These are phyloP conservation scores for Cyprinodon tularosa DNA, from an alignment of 2,113 vertebrate genomes.

Conservation along the genomic window DNA sequence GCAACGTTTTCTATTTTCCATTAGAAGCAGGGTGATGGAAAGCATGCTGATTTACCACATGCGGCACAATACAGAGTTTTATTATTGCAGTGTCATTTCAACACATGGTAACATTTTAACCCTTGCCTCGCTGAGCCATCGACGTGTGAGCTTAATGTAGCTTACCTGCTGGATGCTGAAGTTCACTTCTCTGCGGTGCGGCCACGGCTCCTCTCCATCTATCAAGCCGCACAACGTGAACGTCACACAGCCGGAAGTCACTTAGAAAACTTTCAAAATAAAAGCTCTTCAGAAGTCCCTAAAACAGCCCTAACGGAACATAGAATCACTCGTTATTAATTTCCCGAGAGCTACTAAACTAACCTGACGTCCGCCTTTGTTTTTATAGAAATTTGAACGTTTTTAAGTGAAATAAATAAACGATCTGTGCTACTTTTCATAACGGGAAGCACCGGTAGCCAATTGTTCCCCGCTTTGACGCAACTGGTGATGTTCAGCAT, in stretches of 20 bases:
- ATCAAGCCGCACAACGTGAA: conserved; percentile 18
- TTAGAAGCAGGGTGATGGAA: conserved; percentile 16
- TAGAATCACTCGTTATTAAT: background rate
- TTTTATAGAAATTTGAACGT: background rate
- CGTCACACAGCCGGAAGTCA: background rate
- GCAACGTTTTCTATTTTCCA: conserved; percentile 20
- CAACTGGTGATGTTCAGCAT: too few relatives aligned
- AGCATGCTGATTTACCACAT: background rate
- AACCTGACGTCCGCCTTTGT: background rate
- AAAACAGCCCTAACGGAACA: too few relatives aligned
- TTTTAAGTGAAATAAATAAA: background rate
- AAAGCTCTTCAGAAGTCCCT: conserved; percentile 13
- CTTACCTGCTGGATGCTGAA: conserved; percentile 72
- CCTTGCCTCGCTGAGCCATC: conserved; percentile 1
- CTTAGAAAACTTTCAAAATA: conserved; percentile 18
- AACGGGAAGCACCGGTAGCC: background rate
- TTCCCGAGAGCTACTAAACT: background rate
- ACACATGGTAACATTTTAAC: background rate
- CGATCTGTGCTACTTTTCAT: background rate
- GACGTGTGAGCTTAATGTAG: conserved; percentile 11
- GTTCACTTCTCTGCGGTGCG: conserved; percentile 74
- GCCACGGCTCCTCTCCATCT: conserved; percentile 41
- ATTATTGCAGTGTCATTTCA: background rate
- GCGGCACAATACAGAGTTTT: background rate
- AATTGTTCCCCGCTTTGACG: background rate